Evolutionary conservation across 2,113 vertebrate species (phyloP), one percentile per base, ranked within the genome.

Genomic region (Lasiurus cinereus): DNA sequence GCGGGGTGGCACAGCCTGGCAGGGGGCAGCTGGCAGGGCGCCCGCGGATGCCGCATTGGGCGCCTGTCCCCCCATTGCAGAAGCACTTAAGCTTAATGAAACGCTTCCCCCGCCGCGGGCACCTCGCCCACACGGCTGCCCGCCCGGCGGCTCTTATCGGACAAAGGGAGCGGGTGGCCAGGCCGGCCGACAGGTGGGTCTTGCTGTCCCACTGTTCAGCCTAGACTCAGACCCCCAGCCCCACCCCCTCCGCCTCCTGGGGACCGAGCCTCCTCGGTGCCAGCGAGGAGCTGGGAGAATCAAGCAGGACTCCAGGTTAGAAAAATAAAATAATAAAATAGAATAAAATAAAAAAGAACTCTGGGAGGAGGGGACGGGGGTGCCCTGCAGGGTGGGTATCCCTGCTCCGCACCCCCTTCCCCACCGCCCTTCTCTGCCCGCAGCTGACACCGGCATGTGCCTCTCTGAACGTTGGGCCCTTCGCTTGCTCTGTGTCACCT

Each of bases 1-100:
- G 33, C 36, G 1, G 69, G 36, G 29, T 21, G 74, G 95, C 88
- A 29, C 73, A 8, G 67, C 16, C 54, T 31, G 3, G 59, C 79
- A 94, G 93, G 83, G 76, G 92, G 94, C 86, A 88, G 50, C 86
- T 97, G 97, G 97, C 96, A 1, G 1, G 31, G 33, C 48, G 94
- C 97, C 97, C 2, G 5, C 5, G 66, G 97, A 95, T 95, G 95
- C 96, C 4, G 66, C 96, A 90, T n/a, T 67, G 91, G 78, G 83
- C 69, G 73, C 88, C 91, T 66, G 33, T 93, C 83, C 90, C 73
- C 88, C 76, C 64, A 3, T 95, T 46, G 39, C 94, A 95, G 94
- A 95, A 95, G 94, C 96, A 95, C 92, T 94, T 86, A 91, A 83
- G 76, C 95, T 93, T 96, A 97, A 97, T 97, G 97, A 97, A 97